A percentile compares a stretch with the other conserved stretches of the same genome.
Conservation (phyloP, 2,113 vertebrate species). For the Nymphicus hollandicus region DNA sequence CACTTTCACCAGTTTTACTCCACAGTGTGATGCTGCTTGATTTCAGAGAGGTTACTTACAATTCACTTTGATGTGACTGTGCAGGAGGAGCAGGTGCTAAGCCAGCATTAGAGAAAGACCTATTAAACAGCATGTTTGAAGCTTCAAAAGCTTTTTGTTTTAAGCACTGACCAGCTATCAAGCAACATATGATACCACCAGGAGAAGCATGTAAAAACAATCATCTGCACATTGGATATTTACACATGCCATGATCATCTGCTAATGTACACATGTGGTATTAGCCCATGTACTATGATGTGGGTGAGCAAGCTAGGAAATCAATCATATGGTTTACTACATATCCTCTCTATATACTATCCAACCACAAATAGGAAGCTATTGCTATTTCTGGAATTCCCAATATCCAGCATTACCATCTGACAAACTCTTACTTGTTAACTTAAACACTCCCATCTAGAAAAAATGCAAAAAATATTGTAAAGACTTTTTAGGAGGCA, state of each 20-base stretch:
- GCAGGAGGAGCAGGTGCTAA: conserved; percentile 18
- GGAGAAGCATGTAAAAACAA: background rate
- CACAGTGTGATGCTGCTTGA: background rate
- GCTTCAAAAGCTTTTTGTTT: conserved; percentile 23
- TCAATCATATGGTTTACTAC: background rate
- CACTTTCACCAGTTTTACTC: background rate
- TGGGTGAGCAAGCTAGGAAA: background rate
- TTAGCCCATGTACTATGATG: background rate
- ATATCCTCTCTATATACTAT: background rate
- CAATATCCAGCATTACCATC: background rate
- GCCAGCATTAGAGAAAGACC: background rate
- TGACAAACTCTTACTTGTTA: background rate
- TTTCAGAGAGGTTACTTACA: background rate
- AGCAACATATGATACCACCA: background rate
- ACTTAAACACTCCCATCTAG: background rate
- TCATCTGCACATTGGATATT: background rate
- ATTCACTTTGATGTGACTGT: conserved; percentile 2
- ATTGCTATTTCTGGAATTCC: background rate
- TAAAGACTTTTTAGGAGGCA: background rate
- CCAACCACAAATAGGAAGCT: background rate
- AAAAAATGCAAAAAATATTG: background rate
- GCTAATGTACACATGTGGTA: background rate
- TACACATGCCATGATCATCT: background rate
- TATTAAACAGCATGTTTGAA: background rate
- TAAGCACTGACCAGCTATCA: background rate